Evolutionary conservation across 64 coral and sea anemone genomes (phyloP), one percentile per base, ranked within the genome.

Genomic region (Platygyra sinensis): DNA sequence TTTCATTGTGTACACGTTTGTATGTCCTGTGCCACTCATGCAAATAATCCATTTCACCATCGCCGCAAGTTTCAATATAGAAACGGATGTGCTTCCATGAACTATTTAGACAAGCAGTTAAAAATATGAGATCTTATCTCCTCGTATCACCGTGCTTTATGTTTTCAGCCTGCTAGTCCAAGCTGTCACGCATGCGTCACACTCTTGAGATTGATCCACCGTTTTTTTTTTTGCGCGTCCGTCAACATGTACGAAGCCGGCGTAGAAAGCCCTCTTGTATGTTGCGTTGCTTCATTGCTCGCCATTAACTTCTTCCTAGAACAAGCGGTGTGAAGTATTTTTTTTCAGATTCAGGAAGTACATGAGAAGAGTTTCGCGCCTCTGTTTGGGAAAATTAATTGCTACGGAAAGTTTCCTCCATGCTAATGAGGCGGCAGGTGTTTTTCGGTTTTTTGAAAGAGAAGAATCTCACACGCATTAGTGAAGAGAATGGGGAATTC

Each of bases 1-100:
- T 85, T 85, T 85, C 63, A 42, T 85, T 85, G 81, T 85, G 81
- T 85, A 85, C 81, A 71, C 36, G 81, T 63, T 85, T 72, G 81
- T 85, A 63, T 71, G 81, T 85, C 20, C 38, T 85, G 36, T 52
- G 63, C 62, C 63, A 63, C 81, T 85, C 81, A 85, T 71, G 81
- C 81, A 85, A 85, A 85, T 85, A 85, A 85, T 85, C 81, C 63
- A 71, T 85, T 72, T 85, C 81, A 69, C 63, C 38, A 36, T 15
- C 81, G 62, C 33, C 63, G 60, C 63, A 85, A 85, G 62, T 85
- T 85, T 85, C 81, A 85, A 71, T 85, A 85, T 71, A 25, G 20
- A 64, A 85, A 71, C 81, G 81, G 81, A 85, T 85, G 63, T 72
- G 67, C 32, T 17, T 72, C 62, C 9, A 63, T 19, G 63, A 32